A percentile compares a stretch with the other conserved stretches of the same genome.
These are phyloP conservation scores for Lophius piscatorius DNA, from an alignment of 2,113 vertebrate species.

Conservation along the genomic window DNA sequence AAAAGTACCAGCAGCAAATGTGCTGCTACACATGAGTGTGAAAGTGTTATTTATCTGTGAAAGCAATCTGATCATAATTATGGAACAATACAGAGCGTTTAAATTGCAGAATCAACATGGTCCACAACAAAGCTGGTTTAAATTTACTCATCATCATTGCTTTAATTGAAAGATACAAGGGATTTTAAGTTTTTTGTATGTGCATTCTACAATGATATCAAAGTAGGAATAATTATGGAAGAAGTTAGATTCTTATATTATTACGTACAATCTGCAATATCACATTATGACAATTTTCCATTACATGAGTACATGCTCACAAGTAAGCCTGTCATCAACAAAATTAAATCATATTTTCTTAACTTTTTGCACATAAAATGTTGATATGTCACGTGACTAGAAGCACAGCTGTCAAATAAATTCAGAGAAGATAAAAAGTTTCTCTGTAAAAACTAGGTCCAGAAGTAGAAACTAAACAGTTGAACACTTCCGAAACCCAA, in stretches of 20 bases:
- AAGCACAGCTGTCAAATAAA: not conserved
- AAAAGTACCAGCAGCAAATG: constrained; percentile 13
- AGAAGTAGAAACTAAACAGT: not conserved
- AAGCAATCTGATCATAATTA: constrained; percentile 14
- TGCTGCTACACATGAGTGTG: not conserved
- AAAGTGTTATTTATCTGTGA: constrained; percentile 6
- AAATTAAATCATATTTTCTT: not conserved
- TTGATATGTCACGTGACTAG: not conserved
- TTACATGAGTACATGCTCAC: too few relatives aligned
- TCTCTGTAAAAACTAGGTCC: too few relatives aligned
- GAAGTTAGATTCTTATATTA: too few relatives aligned
- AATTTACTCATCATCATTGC: not conserved
- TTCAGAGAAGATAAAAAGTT: not conserved
- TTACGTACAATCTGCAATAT: too few relatives aligned
- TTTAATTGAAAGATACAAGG: too few relatives aligned
- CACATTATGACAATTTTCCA: too few relatives aligned
- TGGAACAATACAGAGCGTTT: not conserved
- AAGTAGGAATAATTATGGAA: too few relatives aligned
- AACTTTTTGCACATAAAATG: not conserved
- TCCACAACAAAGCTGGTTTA: not conserved
- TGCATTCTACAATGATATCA: too few relatives aligned
- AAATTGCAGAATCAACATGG: not conserved
- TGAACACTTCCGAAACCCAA: not conserved
- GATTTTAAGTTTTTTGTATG: too few relatives aligned
- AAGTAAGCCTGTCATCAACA: too few relatives aligned